Conservation (phyloP, 1,140 invertebrate species). For the Cherax destructor region DNA sequence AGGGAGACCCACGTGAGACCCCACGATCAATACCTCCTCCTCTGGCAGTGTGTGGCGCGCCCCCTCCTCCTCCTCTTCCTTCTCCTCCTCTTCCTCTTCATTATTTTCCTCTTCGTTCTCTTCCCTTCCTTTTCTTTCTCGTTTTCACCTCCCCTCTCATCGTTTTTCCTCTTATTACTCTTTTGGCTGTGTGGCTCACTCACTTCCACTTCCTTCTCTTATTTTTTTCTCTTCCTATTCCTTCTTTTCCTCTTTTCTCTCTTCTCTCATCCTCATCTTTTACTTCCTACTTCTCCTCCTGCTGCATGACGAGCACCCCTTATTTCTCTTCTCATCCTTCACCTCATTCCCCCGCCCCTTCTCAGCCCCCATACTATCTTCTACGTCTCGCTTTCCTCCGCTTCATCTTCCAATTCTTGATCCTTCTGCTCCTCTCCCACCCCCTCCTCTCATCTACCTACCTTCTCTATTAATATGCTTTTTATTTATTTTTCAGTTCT, state of each 20-base stretch:
- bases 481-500: too few species aligned
- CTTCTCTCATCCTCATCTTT: neutral
- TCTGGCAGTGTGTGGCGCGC: slow-evolving; percentile 13
- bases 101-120: neutral
- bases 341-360: too few species aligned
- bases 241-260: slow-evolving; percentile 15
- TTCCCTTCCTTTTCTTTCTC: slow-evolving; percentile 1
- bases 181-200: neutral
- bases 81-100: neutral
- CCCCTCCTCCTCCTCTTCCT: neutral
- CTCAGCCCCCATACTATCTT: neutral
- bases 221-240: neutral
- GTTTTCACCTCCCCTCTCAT: neutral
- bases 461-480: too few species aligned
- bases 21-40: slow-evolving; percentile 46
- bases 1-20: slow-evolving; percentile 33
- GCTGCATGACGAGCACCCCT: neutral
- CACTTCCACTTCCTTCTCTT: neutral
- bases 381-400: neutral
- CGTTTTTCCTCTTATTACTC: neutral
- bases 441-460: too few species aligned
- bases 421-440: too few species aligned
- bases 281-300: neutral
- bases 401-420: neutral
- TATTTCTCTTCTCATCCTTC: neutral